Evolutionary conservation across 1,140 invertebrate species (phyloP).

Genomic region (Heliconius melpomene): DNA sequence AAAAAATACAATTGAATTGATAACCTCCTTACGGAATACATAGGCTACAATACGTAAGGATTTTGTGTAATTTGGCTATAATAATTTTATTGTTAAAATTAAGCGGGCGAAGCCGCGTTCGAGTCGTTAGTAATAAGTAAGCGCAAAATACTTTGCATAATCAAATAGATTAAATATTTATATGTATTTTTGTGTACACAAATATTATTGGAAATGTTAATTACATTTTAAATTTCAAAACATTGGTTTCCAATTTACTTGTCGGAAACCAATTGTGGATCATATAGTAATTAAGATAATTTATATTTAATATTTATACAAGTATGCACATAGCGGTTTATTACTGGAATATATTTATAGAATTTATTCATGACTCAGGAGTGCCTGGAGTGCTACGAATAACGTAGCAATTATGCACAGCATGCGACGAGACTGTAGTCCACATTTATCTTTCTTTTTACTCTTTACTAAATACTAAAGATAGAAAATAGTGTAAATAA

Average conservation of each 20-base stretch:
- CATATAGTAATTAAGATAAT: background rate
- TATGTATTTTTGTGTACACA: background rate
- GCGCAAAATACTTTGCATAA: background rate
- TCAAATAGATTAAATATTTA: background rate
- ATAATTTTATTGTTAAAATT: no score
- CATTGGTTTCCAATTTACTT: background rate
- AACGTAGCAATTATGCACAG: background rate
- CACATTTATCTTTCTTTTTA: background rate
- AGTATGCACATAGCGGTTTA: background rate
- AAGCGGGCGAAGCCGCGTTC: no score
- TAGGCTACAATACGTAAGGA: no score
- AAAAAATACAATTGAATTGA: no score
- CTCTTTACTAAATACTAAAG: background rate
- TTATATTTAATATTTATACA: background rate
- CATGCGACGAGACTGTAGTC: constrained; percentile 1
- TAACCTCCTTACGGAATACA: no score
- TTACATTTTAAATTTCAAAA: background rate
- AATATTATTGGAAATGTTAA: background rate
- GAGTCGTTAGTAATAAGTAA: background rate
- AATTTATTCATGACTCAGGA: constrained; percentile 4
- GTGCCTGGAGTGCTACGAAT: constrained; percentile 5
- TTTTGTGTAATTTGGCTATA: no score
- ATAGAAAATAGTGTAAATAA: background rate
- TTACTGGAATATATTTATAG: background rate
- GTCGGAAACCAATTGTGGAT: background rate